Evolutionary conservation across 2,888 invertebrate genomes (phyloP).

Genomic region (Lymantria dispar): DNA sequence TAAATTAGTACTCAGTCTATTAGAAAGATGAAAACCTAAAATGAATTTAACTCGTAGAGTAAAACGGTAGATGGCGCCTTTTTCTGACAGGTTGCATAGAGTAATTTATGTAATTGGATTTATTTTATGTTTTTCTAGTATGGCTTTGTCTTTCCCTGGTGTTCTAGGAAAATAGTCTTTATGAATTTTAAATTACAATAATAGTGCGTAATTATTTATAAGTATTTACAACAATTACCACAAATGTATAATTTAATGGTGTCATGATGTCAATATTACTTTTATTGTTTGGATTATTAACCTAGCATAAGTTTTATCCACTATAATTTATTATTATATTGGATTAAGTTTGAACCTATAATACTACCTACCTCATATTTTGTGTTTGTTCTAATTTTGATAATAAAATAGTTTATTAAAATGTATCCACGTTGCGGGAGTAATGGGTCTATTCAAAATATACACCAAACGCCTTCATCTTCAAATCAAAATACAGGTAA

Average conservation of each 20-base stretch:
- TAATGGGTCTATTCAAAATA: constrained; percentile 88
- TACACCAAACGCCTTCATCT: constrained; percentile 89
- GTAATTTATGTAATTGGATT: no score
- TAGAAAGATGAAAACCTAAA: no score
- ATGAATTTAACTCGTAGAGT: no score
- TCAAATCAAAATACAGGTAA: constrained; percentile 91
- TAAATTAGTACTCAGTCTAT: no score
- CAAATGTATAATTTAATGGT: constrained; percentile 9
- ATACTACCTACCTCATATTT: neutral
- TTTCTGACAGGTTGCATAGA: no score
- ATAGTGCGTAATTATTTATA: no score
- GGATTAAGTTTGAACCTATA: neutral
- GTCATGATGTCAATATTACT: constrained; percentile 17
- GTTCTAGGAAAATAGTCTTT: no score
- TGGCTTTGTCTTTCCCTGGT: no score
- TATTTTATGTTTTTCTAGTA: no score
- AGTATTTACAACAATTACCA: neutral
- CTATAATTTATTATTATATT: neutral
- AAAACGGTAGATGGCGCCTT: no score
- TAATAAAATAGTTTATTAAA: neutral
- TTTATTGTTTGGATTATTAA: constrained; percentile 16
- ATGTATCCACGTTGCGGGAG: constrained; percentile 89
- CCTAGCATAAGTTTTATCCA: constrained; percentile 61
- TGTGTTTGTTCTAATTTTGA: neutral
- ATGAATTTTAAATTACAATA: no score